Conservation (phyloP, 2,797 vertebrate genomes). For the Phalloptychus januarius region DNA sequence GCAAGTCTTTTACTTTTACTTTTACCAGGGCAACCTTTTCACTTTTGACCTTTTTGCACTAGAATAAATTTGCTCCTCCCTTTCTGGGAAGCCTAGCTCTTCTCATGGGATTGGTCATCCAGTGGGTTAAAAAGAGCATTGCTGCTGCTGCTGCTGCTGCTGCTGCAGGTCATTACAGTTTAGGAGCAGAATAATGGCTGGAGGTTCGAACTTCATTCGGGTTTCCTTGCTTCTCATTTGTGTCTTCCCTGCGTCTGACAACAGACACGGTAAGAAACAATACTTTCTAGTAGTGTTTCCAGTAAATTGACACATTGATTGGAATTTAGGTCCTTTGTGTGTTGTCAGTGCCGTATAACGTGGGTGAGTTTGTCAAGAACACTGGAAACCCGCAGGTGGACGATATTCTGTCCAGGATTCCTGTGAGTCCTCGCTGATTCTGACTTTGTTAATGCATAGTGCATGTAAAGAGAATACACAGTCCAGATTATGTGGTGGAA, state of each 20-base stretch:
- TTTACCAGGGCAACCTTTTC: not conserved
- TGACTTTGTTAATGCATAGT: not conserved
- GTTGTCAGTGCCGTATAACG: not conserved
- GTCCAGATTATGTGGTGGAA: not conserved
- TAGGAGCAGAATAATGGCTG: constrained; percentile 26
- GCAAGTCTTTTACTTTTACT: not conserved
- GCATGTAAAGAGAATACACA: not conserved
- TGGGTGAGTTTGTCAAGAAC: rapidly evolving
- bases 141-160: not conserved
- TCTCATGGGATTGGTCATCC: not conserved
- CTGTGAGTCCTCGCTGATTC: constrained; percentile 37
- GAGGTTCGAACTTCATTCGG: constrained; percentile 8
- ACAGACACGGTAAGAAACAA: constrained; percentile 26
- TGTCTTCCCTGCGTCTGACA: constrained; percentile 22
- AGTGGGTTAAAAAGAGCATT: constrained; percentile 23
- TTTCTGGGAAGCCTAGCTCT: not conserved
- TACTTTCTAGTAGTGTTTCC: not conserved
- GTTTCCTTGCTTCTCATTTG: constrained; percentile 32
- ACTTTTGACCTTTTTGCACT: not conserved
- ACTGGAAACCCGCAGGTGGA: not conserved
- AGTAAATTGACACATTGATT: not conserved
- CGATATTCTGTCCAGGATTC: rapidly evolving
- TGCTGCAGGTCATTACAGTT: not conserved
- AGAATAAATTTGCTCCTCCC: not conserved
- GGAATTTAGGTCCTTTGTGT: not conserved